phyloP scores from a whole-genome alignment of 1,140 invertebrate genomes.

The Cotesia glomerata region DNA sequence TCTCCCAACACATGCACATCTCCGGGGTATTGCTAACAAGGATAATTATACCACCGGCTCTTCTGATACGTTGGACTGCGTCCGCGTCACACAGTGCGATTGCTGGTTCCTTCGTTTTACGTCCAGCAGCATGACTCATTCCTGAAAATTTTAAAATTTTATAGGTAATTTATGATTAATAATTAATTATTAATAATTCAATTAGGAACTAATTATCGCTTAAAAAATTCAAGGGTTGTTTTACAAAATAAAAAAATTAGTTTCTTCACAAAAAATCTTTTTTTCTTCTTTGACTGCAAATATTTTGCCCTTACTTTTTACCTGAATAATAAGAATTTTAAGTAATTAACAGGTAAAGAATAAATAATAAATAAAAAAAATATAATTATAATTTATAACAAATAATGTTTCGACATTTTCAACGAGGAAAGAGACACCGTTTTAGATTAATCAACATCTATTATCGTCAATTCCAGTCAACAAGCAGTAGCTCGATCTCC shows the following conservation, averaged over 20 bases:
- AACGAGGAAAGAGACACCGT: background rate
- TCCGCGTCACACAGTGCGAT: slow-evolving; percentile 75
- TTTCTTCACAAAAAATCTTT: background rate
- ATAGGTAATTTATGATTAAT: too few species aligned
- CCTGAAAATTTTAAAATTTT: slow-evolving; percentile 43
- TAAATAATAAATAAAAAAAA: too few species aligned
- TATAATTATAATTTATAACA: slow-evolving; percentile 11
- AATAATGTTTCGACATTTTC: slow-evolving; percentile 20
- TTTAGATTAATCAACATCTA: background rate
- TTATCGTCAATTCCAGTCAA: slow-evolving; percentile 12
- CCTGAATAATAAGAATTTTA: too few species aligned
- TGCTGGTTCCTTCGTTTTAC: slow-evolving; percentile 58
- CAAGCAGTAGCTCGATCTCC: background rate
- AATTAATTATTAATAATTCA: too few species aligned
- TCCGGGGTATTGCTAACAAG: slow-evolving; percentile 92
- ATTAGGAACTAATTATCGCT: too few species aligned
- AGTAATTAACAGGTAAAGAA: too few species aligned
- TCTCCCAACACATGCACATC: slow-evolving; percentile 90
- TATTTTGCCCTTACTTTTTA: too few species aligned
- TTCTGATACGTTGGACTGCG: slow-evolving; percentile 70
- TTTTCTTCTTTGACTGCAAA: too few species aligned
- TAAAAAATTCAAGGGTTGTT: too few species aligned
- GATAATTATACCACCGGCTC: slow-evolving; percentile 86
- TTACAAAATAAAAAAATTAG: too few species aligned
- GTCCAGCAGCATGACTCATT: slow-evolving; percentile 67